These are phyloP conservation scores for Gadopsis bispinosus DNA, from an alignment of 2,797 vertebrate genomes.

Conservation along the genomic window DNA sequence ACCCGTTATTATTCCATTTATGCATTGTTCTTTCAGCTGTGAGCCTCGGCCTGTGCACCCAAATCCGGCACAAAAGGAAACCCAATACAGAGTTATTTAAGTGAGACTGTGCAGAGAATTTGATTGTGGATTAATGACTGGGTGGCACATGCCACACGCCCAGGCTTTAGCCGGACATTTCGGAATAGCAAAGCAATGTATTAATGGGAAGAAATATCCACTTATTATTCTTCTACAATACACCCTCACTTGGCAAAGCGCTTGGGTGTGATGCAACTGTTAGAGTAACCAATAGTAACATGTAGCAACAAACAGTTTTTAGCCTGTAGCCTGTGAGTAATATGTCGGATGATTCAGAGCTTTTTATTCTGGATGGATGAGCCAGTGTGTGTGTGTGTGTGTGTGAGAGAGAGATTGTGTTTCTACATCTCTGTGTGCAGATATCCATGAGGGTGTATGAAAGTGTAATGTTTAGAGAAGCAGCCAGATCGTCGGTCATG, in stretches of 20 bases:
- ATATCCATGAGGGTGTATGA: constrained; percentile 42
- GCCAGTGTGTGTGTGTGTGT: constrained; percentile 34
- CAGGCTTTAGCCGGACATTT: constrained; percentile 27
- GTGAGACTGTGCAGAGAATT: not conserved
- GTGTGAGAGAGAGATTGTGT: constrained; percentile 9
- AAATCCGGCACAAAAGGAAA: not conserved
- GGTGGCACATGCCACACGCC: constrained; percentile 2
- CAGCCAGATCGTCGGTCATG: constrained; percentile 50
- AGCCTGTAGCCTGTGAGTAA: constrained; percentile 71
- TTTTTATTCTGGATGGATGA: constrained; percentile 41
- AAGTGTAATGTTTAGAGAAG: constrained; percentile 49
- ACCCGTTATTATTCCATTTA: constrained; percentile 5
- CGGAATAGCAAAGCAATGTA: not conserved
- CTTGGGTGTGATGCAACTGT: constrained; percentile 61
- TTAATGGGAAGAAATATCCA: constrained; percentile 35
- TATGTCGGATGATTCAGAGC: constrained; percentile 60
- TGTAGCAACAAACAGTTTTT: constrained; percentile 72
- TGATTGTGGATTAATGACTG: constrained; percentile 20
- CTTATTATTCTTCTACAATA: constrained; percentile 48
- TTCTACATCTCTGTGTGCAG: constrained; percentile 33
- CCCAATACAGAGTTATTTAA: not conserved
- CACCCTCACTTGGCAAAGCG: constrained; percentile 52
- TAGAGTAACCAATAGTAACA: constrained; percentile 73
- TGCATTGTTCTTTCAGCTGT: too few species aligned
- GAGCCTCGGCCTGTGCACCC: too few species aligned